These are phyloP conservation scores for Biston betularia DNA, from an alignment of 2,888 invertebrate genomes.

Conservation along the genomic window DNA sequence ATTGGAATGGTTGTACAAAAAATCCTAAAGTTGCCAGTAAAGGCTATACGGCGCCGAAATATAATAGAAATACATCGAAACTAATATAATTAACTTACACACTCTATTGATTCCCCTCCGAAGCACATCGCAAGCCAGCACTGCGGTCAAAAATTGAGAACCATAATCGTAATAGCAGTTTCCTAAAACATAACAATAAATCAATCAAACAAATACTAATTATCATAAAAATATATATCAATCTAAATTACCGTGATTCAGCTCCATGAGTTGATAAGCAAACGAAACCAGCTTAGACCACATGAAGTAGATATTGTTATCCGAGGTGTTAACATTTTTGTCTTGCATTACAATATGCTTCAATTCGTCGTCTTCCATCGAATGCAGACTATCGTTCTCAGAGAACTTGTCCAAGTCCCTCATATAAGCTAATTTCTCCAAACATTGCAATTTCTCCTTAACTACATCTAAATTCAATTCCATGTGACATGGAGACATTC, in stretches of 20 bases:
- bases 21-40: too few relatives aligned
- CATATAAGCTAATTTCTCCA: constrained; percentile 60
- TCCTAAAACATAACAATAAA: constrained; percentile 56
- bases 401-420: constrained; percentile 53
- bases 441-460: constrained; percentile 62
- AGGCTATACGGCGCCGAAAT: too few relatives aligned
- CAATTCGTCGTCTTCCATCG: constrained; percentile 38
- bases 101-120: constrained; percentile 71
- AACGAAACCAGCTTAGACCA: constrained; percentile 77
- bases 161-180: constrained; percentile 79
- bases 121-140: constrained; percentile 75
- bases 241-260: constrained; percentile 68
- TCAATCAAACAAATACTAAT: not conserved
- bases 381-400: constrained; percentile 47
- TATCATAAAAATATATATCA: not conserved
- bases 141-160: constrained; percentile 74
- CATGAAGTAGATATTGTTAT: constrained; percentile 55
- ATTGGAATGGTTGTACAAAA: not conserved
- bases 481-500: constrained; percentile 51
- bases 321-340: constrained; percentile 47
- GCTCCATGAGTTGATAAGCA: constrained; percentile 71
- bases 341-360: constrained; percentile 36
- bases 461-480: constrained; percentile 64
- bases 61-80: too few relatives aligned
- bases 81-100: constrained; percentile 62